These are phyloP conservation scores for Zenarchopterus dispar DNA, from an alignment of 2,797 vertebrate species.

Conservation along the genomic window DNA sequence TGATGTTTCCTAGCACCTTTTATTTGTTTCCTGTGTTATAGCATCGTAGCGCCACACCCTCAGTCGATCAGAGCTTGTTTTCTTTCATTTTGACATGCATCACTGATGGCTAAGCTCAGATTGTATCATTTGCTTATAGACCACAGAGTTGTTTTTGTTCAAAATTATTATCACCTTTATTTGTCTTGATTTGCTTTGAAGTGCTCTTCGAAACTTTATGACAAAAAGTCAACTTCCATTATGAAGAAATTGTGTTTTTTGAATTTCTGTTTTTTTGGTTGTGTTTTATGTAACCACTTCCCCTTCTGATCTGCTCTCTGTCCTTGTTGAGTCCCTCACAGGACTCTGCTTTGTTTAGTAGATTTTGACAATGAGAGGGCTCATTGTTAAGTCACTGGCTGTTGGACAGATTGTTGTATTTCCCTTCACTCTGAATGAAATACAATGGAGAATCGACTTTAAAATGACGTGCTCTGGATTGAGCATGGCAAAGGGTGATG, in stretches of 20 bases:
- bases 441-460: constrained; percentile 58
- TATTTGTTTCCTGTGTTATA: constrained; percentile 28
- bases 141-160: not conserved
- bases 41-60: constrained; percentile 4
- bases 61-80: constrained; percentile 7
- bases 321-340: constrained; percentile 37
- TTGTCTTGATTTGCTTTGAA: constrained; percentile 8
- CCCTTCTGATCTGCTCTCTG: constrained; percentile 30
- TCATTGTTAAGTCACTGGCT: constrained; percentile 60
- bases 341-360: constrained; percentile 51
- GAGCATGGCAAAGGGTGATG: constrained; percentile 24
- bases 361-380: constrained; percentile 55
- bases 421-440: constrained; percentile 61
- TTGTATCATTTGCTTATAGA: constrained; percentile 1
- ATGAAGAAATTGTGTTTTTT: constrained; percentile 9
- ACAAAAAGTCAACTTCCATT: not conserved
- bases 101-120: not conserved
- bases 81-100: constrained; percentile 11
- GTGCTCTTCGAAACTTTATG: not conserved
- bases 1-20: constrained; percentile 36
- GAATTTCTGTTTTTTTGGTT: constrained; percentile 24
- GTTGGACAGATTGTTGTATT: constrained; percentile 63
- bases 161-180: not conserved
- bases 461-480: constrained; percentile 33
- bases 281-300: constrained; percentile 23